A percentile compares a stretch with the other conserved stretches of the same genome.
These are phyloP conservation scores for Enteromius trimaculatus DNA, from an alignment of 2,797 vertebrate species.

Conservation along the genomic window DNA sequence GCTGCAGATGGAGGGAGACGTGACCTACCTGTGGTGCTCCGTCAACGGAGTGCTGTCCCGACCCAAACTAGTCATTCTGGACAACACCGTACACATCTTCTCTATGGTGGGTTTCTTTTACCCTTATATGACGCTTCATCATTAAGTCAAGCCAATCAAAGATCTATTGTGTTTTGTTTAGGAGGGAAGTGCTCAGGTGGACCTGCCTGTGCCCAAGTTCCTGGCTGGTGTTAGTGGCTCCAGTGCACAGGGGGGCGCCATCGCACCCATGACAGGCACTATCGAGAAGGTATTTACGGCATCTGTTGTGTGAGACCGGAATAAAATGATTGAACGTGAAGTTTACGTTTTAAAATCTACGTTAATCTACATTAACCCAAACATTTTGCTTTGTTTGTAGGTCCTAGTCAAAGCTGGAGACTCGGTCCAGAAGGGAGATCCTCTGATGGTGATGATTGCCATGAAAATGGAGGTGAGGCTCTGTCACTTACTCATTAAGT, in stretches of 20 bases:
- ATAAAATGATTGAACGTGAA: neutral
- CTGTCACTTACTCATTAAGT: neutral
- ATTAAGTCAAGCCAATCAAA: neutral
- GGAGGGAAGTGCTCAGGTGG: slow-evolving; percentile 84
- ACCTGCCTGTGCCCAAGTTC: slow-evolving; percentile 86
- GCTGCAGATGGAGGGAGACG: slow-evolving; percentile 76
- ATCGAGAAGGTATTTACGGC: slow-evolving; percentile 89
- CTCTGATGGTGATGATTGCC: slow-evolving; percentile 95
- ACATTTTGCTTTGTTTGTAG: slow-evolving; percentile 72
- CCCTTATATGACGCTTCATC: neutral
- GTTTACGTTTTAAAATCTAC: neutral
- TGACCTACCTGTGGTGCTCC: slow-evolving; percentile 83
- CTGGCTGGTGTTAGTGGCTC: slow-evolving; percentile 80
- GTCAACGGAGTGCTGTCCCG: slow-evolving; percentile 83
- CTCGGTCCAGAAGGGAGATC: slow-evolving; percentile 85
- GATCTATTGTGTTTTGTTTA: slow-evolving; percentile 61
- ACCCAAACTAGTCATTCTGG: slow-evolving; percentile 87
- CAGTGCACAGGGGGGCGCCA: slow-evolving; percentile 78
- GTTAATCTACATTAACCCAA: too few species aligned
- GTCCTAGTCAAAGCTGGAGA: slow-evolving; percentile 94
- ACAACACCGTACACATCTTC: slow-evolving; percentile 89
- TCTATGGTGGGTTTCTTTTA: slow-evolving; percentile 79
- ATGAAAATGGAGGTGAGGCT: slow-evolving; percentile 98
- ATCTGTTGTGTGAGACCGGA: neutral
- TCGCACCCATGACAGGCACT: slow-evolving; percentile 96